These are phyloP conservation scores for Catotricha subobsoleta DNA, from an alignment of 2,888 invertebrate species.

Conservation along the genomic window DNA sequence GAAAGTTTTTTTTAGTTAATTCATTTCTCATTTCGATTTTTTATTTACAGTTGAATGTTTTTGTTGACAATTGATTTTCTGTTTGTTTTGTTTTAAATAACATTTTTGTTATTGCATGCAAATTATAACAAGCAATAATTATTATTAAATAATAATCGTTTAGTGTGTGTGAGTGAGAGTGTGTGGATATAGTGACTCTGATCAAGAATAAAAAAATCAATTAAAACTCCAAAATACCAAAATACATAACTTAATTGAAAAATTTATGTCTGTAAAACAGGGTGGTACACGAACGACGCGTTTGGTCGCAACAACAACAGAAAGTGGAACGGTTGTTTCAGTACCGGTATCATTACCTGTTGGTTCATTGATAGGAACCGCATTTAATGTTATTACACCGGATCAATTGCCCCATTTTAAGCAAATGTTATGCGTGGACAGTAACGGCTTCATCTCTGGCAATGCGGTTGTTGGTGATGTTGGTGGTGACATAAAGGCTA, in stretches of 20 bases:
- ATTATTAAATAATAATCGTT: too few species aligned
- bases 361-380: conserved; percentile 62
- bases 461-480: conserved; percentile 39
- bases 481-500: conserved; percentile 50
- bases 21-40: too few species aligned
- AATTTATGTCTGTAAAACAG: conserved; percentile 4
- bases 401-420: conserved; percentile 71
- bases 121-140: too few species aligned
- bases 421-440: conserved; percentile 71
- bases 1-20: too few species aligned
- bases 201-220: too few species aligned
- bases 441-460: conserved; percentile 62
- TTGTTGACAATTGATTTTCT: too few species aligned
- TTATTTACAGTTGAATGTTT: too few species aligned
- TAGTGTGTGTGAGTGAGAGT: too few species aligned
- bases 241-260: not conserved
- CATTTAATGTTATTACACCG: conserved; percentile 71
- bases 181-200: too few species aligned
- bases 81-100: too few species aligned
- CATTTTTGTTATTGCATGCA: too few species aligned
- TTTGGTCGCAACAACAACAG: conserved; percentile 24
- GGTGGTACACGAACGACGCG: conserved; percentile 14
- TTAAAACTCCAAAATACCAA: too few species aligned
- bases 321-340: conserved; percentile 20
- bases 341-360: conserved; percentile 36